Evolutionary conservation across 2,113 vertebrate genomes (phyloP), one percentile per base, ranked within the genome.

Genomic region (Phaethon lepturus): DNA sequence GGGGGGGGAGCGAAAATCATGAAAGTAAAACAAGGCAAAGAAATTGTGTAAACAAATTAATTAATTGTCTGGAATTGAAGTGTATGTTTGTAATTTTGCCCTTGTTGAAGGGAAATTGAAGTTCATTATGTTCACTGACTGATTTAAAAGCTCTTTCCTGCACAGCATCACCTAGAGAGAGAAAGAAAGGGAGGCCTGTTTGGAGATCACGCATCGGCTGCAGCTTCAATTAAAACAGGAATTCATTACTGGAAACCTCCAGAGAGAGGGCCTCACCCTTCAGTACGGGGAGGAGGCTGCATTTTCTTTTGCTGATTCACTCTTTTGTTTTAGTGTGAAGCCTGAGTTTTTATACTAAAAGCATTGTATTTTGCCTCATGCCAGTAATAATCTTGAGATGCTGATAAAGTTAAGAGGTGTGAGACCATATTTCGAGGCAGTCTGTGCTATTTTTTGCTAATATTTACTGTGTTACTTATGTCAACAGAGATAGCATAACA

Each of bases 51-150:
- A 98, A 98, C 98, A 98, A 97, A 98, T 98, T 98, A 98, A 98
- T 98, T 98, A 98, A 98, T 98, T 98, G 98, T 95, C 97, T 98
- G 97, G 95, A 98, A 98, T 95, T 97, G 94, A 97, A 98, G 97
- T 96, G 89, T 97, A 49, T 66, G 44, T 98, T 98, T 97, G 96
- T 98, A 98, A 98, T 98, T 98, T 98, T 97, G 97, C 95, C 97
- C 97, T 98, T 97, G 90, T 98, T 17, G 44, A 97, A 97, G 96
- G 94, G 92, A 98, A 98, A 97, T 97, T 97, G 95, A 94, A 97
- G 97, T 98, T 98, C 95, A 97, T 98, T 98, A 98, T 80, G 86
- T 94, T 98, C 45, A 1, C 90, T 97, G 97, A 84, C 96, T 98
- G 97, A 97, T 98, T 97, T 97, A 97, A 98, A 98, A 98, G 97